Conservation (phyloP, 2,888 invertebrate species). For the Frankliniella intonsa region DNA sequence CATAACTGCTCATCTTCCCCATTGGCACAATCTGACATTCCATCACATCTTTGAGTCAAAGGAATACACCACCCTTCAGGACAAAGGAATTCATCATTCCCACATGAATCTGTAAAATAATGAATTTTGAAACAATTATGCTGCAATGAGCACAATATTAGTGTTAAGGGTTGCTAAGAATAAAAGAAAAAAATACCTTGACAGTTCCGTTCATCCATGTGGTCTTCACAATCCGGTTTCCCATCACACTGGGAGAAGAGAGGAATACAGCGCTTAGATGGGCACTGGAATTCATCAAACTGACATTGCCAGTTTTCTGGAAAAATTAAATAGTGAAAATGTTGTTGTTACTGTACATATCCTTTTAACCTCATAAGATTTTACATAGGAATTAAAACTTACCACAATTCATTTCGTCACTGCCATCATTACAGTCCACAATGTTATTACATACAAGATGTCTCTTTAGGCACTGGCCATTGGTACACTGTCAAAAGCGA, state of each 20-base stretch:
- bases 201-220: conserved; percentile 55
- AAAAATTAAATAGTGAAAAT: conserved; percentile 13
- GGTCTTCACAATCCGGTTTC: conserved; percentile 53
- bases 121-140: not conserved
- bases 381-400: conserved; percentile 31
- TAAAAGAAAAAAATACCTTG: conserved; percentile 37
- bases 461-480: conserved; percentile 56
- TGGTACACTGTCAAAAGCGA: conserved; percentile 48
- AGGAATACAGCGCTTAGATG: conserved; percentile 53
- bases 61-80: conserved; percentile 57
- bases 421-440: conserved; percentile 57
- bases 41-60: conserved; percentile 56
- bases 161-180: not conserved
- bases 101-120: conserved; percentile 46
- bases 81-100: conserved; percentile 55
- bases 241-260: conserved; percentile 57
- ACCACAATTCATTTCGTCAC: conserved; percentile 51
- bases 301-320: conserved; percentile 51
- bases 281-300: conserved; percentile 55
- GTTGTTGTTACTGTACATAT: not conserved
- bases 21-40: conserved; percentile 52
- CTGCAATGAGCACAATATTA: not conserved
- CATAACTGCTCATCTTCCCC: conserved; percentile 58
- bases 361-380: not conserved
- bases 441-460: conserved; percentile 60